phyloP scores from a whole-genome alignment of 2,113 vertebrate species.

The Charadrius vociferus region DNA sequence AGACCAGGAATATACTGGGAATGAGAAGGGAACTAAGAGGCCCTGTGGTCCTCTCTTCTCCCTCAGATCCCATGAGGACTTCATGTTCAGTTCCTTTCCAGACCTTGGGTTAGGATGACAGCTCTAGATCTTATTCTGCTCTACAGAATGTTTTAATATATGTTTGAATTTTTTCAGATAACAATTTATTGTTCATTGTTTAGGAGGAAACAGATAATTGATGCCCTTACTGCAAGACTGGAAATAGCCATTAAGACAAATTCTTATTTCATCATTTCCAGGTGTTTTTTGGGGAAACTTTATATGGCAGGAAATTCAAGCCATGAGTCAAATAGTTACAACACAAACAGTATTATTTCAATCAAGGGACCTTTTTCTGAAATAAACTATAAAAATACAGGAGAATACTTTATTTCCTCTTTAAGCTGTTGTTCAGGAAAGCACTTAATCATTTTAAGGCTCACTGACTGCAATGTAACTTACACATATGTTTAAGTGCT shows the following conservation, averaged over 20 bases:
- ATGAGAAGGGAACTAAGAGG: background rate
- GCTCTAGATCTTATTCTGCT: background rate
- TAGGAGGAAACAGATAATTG: background rate
- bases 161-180: background rate
- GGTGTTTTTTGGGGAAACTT: background rate
- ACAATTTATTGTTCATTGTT: background rate
- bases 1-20: background rate
- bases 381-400: background rate
- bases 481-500: background rate
- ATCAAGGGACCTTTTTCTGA: background rate
- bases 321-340: background rate
- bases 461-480: background rate
- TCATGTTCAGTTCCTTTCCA: background rate
- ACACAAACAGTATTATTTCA: background rate
- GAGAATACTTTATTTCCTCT: background rate
- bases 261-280: background rate
- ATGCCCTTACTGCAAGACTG: background rate
- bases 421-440: conserved; percentile 17
- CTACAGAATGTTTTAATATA: background rate
- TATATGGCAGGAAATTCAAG: background rate
- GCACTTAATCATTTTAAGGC: background rate
- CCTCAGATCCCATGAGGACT: background rate
- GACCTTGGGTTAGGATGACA: background rate
- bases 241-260: background rate
- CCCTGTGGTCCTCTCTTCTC: background rate